Conservation (phyloP, 2,888 invertebrate species). For the Pollenia griseotomentosa region DNA sequence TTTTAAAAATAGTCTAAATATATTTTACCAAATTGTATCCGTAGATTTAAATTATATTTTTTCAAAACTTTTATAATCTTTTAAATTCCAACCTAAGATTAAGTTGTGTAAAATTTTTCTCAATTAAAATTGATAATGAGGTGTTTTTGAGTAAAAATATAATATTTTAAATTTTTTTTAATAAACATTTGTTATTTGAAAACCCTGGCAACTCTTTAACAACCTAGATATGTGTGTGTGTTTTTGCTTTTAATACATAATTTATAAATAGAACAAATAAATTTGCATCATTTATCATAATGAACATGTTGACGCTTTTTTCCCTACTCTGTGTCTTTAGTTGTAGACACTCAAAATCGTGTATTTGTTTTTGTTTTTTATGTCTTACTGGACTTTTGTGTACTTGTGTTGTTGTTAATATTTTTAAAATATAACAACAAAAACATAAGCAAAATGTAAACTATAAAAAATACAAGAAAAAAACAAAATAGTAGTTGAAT, state of each 20-base stretch:
- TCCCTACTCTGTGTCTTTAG: constrained; percentile 6
- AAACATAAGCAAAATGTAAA: neutral
- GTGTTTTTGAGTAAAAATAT: no score
- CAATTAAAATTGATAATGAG: no score
- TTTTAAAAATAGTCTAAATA: no score
- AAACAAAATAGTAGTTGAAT: neutral
- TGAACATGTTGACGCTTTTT: constrained; percentile 39
- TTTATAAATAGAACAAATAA: constrained; percentile 38
- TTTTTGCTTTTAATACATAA: constrained; percentile 9
- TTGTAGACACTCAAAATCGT: constrained; percentile 9
- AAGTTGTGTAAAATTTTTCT: no score
- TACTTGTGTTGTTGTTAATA: neutral
- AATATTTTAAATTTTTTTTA: no score
- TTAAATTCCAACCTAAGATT: no score
- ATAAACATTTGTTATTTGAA: no score
- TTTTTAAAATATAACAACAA: neutral
- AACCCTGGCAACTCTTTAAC: constrained; percentile 2
- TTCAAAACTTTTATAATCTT: no score
- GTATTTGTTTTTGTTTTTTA: neutral
- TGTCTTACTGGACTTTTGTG: neutral
- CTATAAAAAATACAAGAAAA: neutral
- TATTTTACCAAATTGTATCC: no score
- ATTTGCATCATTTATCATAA: constrained; percentile 65
- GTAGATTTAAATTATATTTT: no score
- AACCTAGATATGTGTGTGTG: neutral